Conservation (phyloP, 2,113 vertebrate genomes). For the Tichodroma muraria region DNA sequence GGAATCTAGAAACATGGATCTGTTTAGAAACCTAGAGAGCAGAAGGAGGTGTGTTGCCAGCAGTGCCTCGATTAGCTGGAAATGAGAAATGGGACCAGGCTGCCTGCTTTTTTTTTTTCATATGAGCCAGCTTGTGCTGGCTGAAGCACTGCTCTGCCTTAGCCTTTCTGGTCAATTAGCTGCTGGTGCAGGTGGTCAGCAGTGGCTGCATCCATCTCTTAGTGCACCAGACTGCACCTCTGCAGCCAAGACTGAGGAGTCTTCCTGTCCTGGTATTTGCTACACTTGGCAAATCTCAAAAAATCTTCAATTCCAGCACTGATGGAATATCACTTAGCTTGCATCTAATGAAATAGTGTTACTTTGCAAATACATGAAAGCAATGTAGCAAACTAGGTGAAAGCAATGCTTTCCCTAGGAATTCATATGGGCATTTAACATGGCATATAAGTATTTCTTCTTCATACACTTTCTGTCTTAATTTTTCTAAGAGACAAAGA, state of each 20-base stretch:
- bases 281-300: not conserved
- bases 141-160: not conserved
- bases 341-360: not conserved
- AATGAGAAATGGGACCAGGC: not conserved
- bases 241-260: not conserved
- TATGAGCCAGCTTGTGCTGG: accelerated
- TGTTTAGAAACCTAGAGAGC: not conserved
- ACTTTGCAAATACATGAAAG: not conserved
- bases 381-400: not conserved
- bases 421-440: not conserved
- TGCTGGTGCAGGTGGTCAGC: not conserved
- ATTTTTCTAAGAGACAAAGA: not conserved
- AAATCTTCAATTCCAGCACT: not conserved
- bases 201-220: not conserved
- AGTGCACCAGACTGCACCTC: not conserved
- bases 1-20: not conserved
- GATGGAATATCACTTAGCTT: not conserved
- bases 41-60: not conserved
- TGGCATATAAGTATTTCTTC: not conserved
- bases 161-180: not conserved
- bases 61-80: not conserved
- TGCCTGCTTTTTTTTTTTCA: not conserved
- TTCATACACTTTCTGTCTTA: not conserved
- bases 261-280: not conserved
- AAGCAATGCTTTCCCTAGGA: not conserved